Evolutionary conservation across 2,113 vertebrate species (phyloP).

Genomic region (Corythornis vintsioides): DNA sequence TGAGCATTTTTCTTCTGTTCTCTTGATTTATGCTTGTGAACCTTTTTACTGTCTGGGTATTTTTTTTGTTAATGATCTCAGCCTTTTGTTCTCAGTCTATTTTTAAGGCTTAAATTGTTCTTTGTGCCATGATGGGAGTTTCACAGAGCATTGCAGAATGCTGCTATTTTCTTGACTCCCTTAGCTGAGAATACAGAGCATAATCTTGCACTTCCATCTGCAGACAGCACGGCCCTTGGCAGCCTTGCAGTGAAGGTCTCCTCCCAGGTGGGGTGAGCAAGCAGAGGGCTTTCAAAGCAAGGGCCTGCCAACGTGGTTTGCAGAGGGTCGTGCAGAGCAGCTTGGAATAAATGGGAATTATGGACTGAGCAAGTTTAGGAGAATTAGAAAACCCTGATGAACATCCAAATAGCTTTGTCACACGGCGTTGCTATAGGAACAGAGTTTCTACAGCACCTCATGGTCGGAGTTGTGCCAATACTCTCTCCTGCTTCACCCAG

Average conservation of each 20-base stretch:
- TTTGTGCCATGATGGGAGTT: not conserved
- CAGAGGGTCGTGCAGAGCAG: not conserved
- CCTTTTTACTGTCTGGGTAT: not conserved
- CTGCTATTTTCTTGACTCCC: not conserved
- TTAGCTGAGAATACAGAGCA: not conserved
- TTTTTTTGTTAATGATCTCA: not conserved
- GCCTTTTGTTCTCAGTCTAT: constrained; percentile 36
- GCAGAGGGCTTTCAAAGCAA: not conserved
- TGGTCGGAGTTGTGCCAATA: constrained; percentile 3
- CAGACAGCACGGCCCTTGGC: not conserved
- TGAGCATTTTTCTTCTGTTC: not conserved
- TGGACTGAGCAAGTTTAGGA: not conserved
- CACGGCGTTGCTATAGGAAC: constrained; percentile 24
- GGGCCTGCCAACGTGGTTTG: accelerated
- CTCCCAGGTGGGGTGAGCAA: not conserved
- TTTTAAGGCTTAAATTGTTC: constrained; percentile 39
- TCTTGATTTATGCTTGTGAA: not conserved
- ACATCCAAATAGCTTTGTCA: constrained; percentile 4
- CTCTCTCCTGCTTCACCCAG: constrained; percentile 1
- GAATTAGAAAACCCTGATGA: not conserved
- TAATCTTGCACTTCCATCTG: not conserved
- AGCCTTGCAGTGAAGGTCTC: not conserved
- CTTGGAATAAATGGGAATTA: not conserved
- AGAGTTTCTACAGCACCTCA: not conserved
- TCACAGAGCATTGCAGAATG: not conserved